Evolutionary conservation across 1,140 invertebrate species (phyloP), one percentile per base, ranked within the genome.

Genomic region (Bombus picipes): DNA sequence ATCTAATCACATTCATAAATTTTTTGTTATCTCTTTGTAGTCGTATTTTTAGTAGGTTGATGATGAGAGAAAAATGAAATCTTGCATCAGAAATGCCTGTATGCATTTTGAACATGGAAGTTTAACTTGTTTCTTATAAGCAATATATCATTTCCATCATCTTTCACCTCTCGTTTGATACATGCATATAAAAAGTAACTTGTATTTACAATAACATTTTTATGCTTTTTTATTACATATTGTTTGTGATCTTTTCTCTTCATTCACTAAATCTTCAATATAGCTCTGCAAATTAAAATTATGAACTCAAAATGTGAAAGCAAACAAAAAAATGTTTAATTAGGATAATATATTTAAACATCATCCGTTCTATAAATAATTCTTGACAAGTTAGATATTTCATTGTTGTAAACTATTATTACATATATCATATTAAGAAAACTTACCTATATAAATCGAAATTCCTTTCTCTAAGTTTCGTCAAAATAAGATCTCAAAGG

Each of bases 51-150:
- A 83, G 62, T 81, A 85, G 41, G 66, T 68, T 39, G 81, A 59
- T 87, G 86, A 87, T 13, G 86, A 82, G 68, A 84, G 73, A 76
- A 82, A 66, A 72, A 88, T 76, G n/a, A 82, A 73, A 91, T 86
- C 87, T 91, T 91, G 90, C 90, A 85, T 91, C 90, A 91, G 89
- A 85, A 88, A 78, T 74, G 41, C 57, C 59, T 70, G 22, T 71
- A 59, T 79, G 53, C 77, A 89, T 79, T 81, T 87, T 82, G 66
- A 84, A 18, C 18, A 13, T 32, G 10, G 4, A 71, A 47, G 22
- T 71, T 57, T n/a, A 18, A 37, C 8, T 39, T 47, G 13, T 22
- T 53, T 71, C 22, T 22, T n/a, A 47, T 13, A 25, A 47, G 8
- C 9, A 43, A 34, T 43, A 79, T 9, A 84, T 80, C 32, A 47